phyloP scores from a whole-genome alignment of 2,797 vertebrate genomes.

The Aselliscus stoliczkanus region DNA sequence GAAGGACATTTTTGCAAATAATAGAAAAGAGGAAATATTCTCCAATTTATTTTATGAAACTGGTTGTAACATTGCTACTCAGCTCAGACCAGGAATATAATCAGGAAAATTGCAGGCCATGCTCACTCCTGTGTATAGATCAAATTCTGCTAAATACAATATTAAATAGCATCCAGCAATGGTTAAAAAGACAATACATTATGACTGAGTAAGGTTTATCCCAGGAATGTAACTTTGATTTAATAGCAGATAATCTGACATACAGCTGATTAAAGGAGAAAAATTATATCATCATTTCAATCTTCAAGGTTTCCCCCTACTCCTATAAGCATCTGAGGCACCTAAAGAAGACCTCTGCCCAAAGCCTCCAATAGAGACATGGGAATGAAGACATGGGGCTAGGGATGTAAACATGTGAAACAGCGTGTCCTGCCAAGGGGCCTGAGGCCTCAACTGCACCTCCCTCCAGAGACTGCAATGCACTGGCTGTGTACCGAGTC shows the following conservation, averaged over 20 bases:
- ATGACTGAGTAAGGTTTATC: background rate
- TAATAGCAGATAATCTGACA: background rate
- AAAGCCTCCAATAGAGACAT: background rate
- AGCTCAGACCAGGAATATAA: background rate
- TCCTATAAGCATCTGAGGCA: background rate
- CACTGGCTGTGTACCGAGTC: background rate
- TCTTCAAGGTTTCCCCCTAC: background rate
- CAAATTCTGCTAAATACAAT: background rate
- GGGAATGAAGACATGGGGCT: background rate
- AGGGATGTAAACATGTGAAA: background rate
- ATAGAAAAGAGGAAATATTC: background rate
- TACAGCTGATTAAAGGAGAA: background rate
- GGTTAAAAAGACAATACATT: background rate
- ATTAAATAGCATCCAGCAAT: background rate
- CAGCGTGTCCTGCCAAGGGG: background rate
- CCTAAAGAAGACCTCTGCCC: background rate
- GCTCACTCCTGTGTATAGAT: background rate
- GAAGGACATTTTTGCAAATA: background rate
- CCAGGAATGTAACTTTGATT: background rate
- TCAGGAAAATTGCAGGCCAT: background rate
- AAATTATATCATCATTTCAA: background rate
- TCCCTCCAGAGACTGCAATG: background rate
- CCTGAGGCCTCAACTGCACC: background rate
- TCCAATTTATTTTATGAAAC: background rate
- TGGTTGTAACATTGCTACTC: background rate